Evolutionary conservation across 2,888 invertebrate genomes (phyloP).

Genomic region (Aspidapion aeneum): DNA sequence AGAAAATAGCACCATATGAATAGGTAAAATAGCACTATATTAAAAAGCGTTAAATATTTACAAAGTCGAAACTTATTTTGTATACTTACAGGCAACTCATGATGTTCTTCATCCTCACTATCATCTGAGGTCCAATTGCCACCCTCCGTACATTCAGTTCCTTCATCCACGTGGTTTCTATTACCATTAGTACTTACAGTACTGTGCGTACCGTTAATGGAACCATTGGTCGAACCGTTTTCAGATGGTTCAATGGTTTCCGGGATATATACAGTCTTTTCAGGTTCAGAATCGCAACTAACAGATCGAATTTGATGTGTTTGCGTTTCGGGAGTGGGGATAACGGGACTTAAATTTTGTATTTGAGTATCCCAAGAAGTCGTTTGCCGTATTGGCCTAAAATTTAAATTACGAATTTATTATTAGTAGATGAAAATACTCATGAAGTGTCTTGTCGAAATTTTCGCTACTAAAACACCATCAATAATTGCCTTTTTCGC

Average conservation of each 20-base stretch:
- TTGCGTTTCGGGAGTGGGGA: constrained; percentile 31
- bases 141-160: constrained; percentile 60
- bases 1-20: too few relatives aligned
- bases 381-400: constrained; percentile 70
- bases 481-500: too few relatives aligned
- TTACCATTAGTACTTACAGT: not conserved
- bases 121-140: constrained; percentile 90
- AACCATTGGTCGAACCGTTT: too few relatives aligned
- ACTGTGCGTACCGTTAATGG: not conserved
- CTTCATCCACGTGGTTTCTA: constrained; percentile 34
- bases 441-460: too few relatives aligned
- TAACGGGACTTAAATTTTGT: constrained; percentile 33
- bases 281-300: constrained; percentile 47
- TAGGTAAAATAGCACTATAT: too few relatives aligned
- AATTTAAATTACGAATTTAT: too few relatives aligned
- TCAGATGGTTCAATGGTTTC: not conserved
- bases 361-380: constrained; percentile 69
- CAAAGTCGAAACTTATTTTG: not conserved
- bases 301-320: constrained; percentile 34
- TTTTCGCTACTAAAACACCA: too few relatives aligned
- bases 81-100: not conserved
- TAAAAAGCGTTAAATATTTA: too few relatives aligned
- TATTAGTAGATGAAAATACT: not conserved
- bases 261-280: constrained; percentile 29
- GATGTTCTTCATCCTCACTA: constrained; percentile 77